These are phyloP conservation scores for Anarsia innoxiella DNA, from an alignment of 2,888 invertebrate species.

Conservation along the genomic window DNA sequence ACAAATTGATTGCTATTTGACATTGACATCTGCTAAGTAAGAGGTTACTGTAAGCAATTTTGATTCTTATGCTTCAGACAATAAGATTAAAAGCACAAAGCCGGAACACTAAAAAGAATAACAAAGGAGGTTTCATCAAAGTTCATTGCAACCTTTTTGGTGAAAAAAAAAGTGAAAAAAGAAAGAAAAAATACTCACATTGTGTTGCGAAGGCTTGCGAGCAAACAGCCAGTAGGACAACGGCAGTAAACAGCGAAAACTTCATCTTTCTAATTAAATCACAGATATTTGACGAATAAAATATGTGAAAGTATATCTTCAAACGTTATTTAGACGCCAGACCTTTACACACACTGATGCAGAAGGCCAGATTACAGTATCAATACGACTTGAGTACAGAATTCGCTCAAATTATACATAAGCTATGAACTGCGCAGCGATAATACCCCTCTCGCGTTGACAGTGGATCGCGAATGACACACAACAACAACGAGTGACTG, in stretches of 20 bases:
- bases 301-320: slow-evolving; percentile 13
- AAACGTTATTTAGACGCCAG: slow-evolving; percentile 54
- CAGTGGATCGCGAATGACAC: slow-evolving; percentile 43
- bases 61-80: too few relatives aligned
- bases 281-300: slow-evolving; percentile 66
- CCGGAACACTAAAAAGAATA: neutral
- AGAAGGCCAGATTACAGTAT: slow-evolving; percentile 82
- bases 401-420: slow-evolving; percentile 49
- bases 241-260: slow-evolving; percentile 65
- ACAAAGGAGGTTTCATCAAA: neutral
- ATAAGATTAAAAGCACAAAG: too few relatives aligned
- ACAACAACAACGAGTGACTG: slow-evolving; percentile 33
- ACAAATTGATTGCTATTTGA: too few relatives aligned
- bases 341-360: slow-evolving; percentile 95
- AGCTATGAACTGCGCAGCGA: slow-evolving; percentile 66
- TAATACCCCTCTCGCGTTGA: slow-evolving; percentile 59
- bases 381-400: slow-evolving; percentile 39
- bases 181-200: slow-evolving; percentile 76
- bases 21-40: too few relatives aligned
- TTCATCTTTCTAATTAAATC: slow-evolving; percentile 73
- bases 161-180: slow-evolving; percentile 13
- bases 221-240: slow-evolving; percentile 64
- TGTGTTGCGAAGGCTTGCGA: slow-evolving; percentile 72
- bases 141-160: neutral
- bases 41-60: too few relatives aligned